Base-by-base conservation (phyloP, 2,113 vertebrate genomes). In the Ceratotherium simum region DNA sequence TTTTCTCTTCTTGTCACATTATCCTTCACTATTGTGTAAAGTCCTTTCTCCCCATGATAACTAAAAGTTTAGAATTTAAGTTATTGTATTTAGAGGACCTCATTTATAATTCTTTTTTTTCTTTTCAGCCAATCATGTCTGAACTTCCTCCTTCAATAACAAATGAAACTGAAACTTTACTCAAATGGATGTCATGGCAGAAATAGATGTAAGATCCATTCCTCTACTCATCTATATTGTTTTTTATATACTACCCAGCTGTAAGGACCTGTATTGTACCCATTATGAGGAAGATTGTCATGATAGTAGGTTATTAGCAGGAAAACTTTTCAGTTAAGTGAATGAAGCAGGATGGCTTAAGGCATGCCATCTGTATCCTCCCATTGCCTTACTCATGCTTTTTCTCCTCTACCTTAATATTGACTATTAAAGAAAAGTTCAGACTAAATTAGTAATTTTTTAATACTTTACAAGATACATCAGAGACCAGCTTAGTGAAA, bases 61-160 rank as follows among this genome's bases (percentile, higher is more conserved):
- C 17, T 39, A 79, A 20, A 92, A 11, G 1, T 62, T 89, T 92
- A 85, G 11, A 75, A 90, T 89, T 82, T 76, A 76, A 78, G 12
- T 89, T 91, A 79, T 54, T 62, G 0, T 27, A 81, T 87, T 80
- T 91, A 94, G n/a, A 95, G 39, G 5, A 72, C 10, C 14, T 65
- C n/a, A 3, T 29, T 92, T 36, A 23, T 58, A 86, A 82, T 83
- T 56, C 5, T 62, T 14, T 67, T 14, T 96, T 87, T 93, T 92
- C 17, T 96, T 97, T 98, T 96, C 96, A 99, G 97, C 54, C 92
- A 3, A 69, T 98, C 87, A 98, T 88, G 96, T 95, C 95, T 6
- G 97, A 99, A 87, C 96, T 98, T 95, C 97, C 96, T 86, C 97
- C 91, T 70, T 95, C 98, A 93, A 97, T 98, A 86, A 91, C 76